These are phyloP conservation scores for Caerostris extrusa DNA, from an alignment of 1,140 invertebrate species.

Conservation along the genomic window DNA sequence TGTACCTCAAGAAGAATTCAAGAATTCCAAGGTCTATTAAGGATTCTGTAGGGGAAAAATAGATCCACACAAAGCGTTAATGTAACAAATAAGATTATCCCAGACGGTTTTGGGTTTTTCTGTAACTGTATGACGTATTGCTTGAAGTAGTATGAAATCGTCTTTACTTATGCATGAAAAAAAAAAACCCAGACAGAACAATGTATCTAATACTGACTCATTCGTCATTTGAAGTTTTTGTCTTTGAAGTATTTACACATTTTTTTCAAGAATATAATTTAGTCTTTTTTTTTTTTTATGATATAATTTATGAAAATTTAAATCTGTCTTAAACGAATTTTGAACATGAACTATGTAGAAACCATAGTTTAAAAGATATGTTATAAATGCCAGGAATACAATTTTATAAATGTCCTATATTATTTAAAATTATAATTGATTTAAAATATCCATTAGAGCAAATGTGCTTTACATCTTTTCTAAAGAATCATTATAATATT, in stretches of 20 bases:
- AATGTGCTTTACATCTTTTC: no score
- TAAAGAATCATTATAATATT: no score
- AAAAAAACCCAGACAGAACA: background rate
- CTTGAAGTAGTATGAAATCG: background rate
- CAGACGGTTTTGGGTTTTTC: background rate
- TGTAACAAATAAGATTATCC: slow-evolving; percentile 8
- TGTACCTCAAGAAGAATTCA: background rate
- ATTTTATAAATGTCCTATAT: no score
- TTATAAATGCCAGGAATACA: no score
- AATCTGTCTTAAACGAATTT: no score
- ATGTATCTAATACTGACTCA: background rate
- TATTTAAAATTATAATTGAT: no score
- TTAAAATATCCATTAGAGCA: no score
- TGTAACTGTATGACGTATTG: background rate
- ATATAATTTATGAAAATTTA: no score
- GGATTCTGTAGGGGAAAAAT: background rate
- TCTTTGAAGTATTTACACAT: background rate
- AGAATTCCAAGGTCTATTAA: background rate
- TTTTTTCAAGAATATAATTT: no score
- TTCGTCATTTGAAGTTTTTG: background rate
- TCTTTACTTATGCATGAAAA: background rate
- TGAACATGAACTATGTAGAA: no score
- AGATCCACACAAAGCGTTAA: background rate
- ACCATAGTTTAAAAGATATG: no score
- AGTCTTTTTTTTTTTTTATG: no score